Percentiles rank a stretch among this genome's conserved stretches.
These are phyloP conservation scores for Sapajus apella DNA, from an alignment of 2,113 vertebrate species.

Conservation along the genomic window DNA sequence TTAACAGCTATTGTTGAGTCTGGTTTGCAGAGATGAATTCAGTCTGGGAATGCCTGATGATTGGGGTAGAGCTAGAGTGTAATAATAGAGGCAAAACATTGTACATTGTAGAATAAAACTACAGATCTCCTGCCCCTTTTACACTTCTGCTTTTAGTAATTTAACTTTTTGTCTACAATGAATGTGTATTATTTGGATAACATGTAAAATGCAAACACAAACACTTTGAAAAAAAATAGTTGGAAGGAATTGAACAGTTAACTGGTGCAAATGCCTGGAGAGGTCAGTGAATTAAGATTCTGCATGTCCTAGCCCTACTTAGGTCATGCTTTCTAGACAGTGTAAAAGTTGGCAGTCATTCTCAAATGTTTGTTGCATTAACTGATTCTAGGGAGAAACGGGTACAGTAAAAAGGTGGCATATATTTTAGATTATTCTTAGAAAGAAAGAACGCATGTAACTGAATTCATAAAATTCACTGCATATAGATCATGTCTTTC, in stretches of 20 bases:
- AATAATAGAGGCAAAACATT: slow-evolving; percentile 2
- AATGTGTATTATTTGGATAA: background rate
- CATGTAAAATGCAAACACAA: background rate
- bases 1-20: background rate
- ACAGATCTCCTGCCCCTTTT: background rate
- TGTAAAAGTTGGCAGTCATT: background rate
- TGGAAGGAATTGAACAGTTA: background rate
- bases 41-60: background rate
- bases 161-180: background rate
- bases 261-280: background rate
- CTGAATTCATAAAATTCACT: background rate
- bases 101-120: background rate
- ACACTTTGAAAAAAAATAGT: background rate
- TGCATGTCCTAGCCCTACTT: background rate
- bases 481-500: background rate
- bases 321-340: background rate
- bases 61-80: background rate
- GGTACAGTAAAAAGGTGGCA: background rate
- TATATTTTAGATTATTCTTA: background rate
- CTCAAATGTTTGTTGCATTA: background rate
- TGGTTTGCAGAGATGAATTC: background rate
- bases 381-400: background rate
- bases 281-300: background rate
- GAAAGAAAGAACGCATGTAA: background rate
- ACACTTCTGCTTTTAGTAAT: background rate